Percentiles rank a stretch among this genome's conserved stretches.
Evolutionary conservation across 2,797 vertebrate species (phyloP).

Genomic region (Merluccius polli): DNA sequence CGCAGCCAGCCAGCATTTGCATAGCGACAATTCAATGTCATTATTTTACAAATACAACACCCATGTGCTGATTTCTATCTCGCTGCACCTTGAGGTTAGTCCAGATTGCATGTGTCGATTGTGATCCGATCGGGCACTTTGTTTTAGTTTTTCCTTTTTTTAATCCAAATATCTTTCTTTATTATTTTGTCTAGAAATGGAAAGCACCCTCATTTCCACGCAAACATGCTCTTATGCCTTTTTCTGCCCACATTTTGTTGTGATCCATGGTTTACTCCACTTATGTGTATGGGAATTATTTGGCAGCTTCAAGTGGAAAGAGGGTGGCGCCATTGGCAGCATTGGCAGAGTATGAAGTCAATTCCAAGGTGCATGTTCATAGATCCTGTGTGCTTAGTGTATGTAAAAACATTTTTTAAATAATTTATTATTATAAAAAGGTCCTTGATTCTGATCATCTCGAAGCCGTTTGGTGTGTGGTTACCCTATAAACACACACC

Average conservation of each 20-base stretch:
- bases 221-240: not conserved
- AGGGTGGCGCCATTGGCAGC: not conserved
- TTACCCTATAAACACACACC: too few relatives aligned
- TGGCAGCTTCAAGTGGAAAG: not conserved
- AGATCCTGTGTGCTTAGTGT: too few relatives aligned
- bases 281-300: not conserved
- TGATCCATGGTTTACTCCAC: not conserved
- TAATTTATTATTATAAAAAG: too few relatives aligned
- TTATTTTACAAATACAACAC: constrained; percentile 33
- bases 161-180: not conserved
- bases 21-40: constrained; percentile 46
- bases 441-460: too few relatives aligned
- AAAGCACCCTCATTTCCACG: too few relatives aligned
- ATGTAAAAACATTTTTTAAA: too few relatives aligned
- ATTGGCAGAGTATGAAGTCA: not conserved
- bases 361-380: not conserved
- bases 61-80: constrained; percentile 27
- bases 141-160: not conserved
- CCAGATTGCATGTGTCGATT: not conserved
- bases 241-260: not conserved
- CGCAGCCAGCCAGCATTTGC: constrained; percentile 30
- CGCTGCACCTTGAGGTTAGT: not conserved
- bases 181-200: not conserved
- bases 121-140: not conserved
- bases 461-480: too few relatives aligned